Evolutionary conservation across 2,888 invertebrate genomes (phyloP).

Genomic region (Chymomyza caudatula): DNA sequence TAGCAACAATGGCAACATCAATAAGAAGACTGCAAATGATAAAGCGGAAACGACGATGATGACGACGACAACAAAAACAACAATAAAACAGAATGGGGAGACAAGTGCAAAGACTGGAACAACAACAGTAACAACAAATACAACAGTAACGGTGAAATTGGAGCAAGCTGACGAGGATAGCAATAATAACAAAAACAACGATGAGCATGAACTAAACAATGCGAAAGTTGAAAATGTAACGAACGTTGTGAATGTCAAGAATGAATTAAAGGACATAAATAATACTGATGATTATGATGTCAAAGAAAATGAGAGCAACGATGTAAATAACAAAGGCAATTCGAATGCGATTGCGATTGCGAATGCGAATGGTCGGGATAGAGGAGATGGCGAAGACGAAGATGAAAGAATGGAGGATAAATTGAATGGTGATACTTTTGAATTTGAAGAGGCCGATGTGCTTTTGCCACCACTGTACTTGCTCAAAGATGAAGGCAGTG

Average conservation of each 20-base stretch:
- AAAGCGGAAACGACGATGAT: not conserved
- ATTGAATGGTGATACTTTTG: slow-evolving; percentile 81
- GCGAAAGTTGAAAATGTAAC: slow-evolving; percentile 39
- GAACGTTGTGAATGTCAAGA: slow-evolving; percentile 64
- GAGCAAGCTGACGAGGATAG: slow-evolving; percentile 52
- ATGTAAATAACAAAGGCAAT: slow-evolving; percentile 13
- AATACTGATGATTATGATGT: slow-evolving; percentile 23
- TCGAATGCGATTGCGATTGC: no score
- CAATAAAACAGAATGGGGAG: slow-evolving; percentile 58
- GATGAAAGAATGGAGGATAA: slow-evolving; percentile 48
- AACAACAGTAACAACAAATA: slow-evolving; percentile 22
- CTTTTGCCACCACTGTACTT: slow-evolving; percentile 90
- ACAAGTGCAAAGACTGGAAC: slow-evolving; percentile 60
- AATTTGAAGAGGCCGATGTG: slow-evolving; percentile 89
- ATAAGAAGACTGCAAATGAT: not conserved
- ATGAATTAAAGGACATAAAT: slow-evolving; percentile 53
- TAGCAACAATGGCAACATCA: slow-evolving; percentile 14
- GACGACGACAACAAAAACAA: slow-evolving; percentile 19
- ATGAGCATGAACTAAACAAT: not conserved
- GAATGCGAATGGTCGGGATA: slow-evolving; percentile 14
- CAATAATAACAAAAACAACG: slow-evolving; percentile 40
- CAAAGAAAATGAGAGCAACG: not conserved
- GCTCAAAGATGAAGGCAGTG: slow-evolving; percentile 83
- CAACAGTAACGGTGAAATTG: slow-evolving; percentile 41
- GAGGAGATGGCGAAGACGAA: slow-evolving; percentile 24